A percentile compares a stretch with the other conserved stretches of the same genome.
Evolutionary conservation across 2,888 invertebrate genomes (phyloP).

Genomic region (Rhyacophila evoluta): DNA sequence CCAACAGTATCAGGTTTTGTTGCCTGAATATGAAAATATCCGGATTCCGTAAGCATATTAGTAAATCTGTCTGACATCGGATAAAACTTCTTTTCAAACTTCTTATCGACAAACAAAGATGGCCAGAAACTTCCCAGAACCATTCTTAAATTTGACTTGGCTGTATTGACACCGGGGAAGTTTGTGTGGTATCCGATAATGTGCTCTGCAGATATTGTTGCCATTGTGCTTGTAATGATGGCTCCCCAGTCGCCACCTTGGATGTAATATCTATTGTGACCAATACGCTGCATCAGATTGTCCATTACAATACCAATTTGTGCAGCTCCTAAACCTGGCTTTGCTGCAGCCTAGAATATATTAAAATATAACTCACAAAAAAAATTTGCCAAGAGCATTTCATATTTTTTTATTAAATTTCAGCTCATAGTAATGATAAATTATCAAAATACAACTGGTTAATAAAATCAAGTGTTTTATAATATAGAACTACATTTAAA

Average conservation of each 20-base stretch:
- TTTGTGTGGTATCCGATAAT: constrained; percentile 72
- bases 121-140: constrained; percentile 67
- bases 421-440: no score
- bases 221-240: constrained; percentile 67
- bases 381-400: no score
- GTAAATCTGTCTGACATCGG: constrained; percentile 61
- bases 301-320: constrained; percentile 72
- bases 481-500: no score
- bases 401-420: no score
- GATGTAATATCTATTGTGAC: constrained; percentile 74
- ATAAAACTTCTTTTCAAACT: constrained; percentile 66
- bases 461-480: no score
- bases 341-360: constrained; percentile 65
- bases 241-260: constrained; percentile 82
- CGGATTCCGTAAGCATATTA: constrained; percentile 60
- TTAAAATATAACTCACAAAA: no score
- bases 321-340: constrained; percentile 70
- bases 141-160: constrained; percentile 62
- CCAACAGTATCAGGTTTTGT: constrained; percentile 82
- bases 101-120: constrained; percentile 65
- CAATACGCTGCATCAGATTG: constrained; percentile 79
- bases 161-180: constrained; percentile 65
- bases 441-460: no score
- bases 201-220: constrained; percentile 68
- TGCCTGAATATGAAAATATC: constrained; percentile 70